Evolutionary conservation across 92 coral and sea anemone species (phyloP), one percentile per base, ranked within the genome.

Genomic region (Porites cylindrica): DNA sequence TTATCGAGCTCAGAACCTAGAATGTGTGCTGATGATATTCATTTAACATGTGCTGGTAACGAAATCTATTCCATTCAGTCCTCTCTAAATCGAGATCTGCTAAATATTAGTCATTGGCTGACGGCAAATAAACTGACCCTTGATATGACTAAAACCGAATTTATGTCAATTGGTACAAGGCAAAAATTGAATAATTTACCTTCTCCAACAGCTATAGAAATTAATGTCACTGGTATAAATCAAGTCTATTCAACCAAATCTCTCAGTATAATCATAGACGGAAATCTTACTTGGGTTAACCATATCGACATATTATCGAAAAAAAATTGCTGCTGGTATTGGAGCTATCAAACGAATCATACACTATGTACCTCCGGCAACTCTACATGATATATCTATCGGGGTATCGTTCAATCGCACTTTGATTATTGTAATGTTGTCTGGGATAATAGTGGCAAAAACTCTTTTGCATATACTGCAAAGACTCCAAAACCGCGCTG

Each of bases 161-260:
- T 62, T 62, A 62, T 62, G 66, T 62, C 19, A 62, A 62, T 62
- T 62, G 66, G 16, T 3, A 13, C 10, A 62, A n/a, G 66, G 19
- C 66, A n/a, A 62, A 62, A 62, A 62, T 62, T 62, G 66, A 62
- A 62, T 4, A 62, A 62, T 62, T n/a, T 62, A 62, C 66, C 66
- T n/a, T 13, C 66, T 62, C 6, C 66, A n/a, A 1, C 66, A 62
- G 10, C 19, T 62, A 1, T 62, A 13, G 66, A 62, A 62, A 62
- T 62, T 62, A 62, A 62, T 4, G 66, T 1, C 19, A 62, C 66
- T 13, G 0, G 19, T 1, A 13, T 62, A 3, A 62, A 62, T 62
- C 14, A n/a, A 62, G 66, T 62, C 66, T 13, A 62, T 29, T 29
- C 32, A 29, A 29, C 32, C 32, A 29, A 29, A 29, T 29, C 32